These are phyloP conservation scores for Myotis brandtii DNA, from an alignment of 2,113 vertebrate genomes.

Conservation along the genomic window DNA sequence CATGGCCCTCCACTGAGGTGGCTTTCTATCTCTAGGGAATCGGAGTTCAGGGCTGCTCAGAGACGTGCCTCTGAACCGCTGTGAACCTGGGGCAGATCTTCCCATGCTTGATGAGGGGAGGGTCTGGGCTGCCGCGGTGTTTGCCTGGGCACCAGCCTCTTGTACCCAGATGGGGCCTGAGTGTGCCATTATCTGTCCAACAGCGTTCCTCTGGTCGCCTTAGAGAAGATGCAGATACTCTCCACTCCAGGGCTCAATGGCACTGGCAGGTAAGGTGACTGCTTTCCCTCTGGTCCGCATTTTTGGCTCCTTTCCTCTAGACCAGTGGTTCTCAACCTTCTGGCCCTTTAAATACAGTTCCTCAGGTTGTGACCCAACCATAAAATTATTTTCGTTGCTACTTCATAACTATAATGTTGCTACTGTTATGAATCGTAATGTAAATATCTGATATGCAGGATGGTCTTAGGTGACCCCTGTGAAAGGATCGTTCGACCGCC, in stretches of 20 bases:
- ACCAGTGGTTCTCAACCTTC: too few relatives aligned
- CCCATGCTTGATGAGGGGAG: not conserved
- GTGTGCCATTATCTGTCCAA: not conserved
- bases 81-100: not conserved
- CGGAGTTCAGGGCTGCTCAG: not conserved
- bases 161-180: not conserved
- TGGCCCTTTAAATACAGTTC: too few relatives aligned
- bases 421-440: too few relatives aligned
- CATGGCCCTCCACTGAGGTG: not conserved
- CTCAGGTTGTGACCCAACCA: too few relatives aligned
- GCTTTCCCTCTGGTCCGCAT: too few relatives aligned
- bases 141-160: not conserved
- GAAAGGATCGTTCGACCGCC: too few relatives aligned
- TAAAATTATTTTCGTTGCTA: too few relatives aligned
- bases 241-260: conserved; percentile 63
- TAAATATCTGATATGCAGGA: too few relatives aligned
- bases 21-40: not conserved
- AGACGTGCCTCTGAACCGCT: not conserved
- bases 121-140: not conserved
- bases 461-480: too few relatives aligned
- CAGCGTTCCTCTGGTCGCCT: conserved; percentile 64
- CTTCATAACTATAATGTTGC: too few relatives aligned
- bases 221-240: conserved; percentile 71
- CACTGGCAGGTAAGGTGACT: conserved; percentile 69
- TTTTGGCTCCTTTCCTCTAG: not conserved